Evolutionary conservation across 2,113 vertebrate genomes (phyloP).

Genomic region (Perognathus longimembris): DNA sequence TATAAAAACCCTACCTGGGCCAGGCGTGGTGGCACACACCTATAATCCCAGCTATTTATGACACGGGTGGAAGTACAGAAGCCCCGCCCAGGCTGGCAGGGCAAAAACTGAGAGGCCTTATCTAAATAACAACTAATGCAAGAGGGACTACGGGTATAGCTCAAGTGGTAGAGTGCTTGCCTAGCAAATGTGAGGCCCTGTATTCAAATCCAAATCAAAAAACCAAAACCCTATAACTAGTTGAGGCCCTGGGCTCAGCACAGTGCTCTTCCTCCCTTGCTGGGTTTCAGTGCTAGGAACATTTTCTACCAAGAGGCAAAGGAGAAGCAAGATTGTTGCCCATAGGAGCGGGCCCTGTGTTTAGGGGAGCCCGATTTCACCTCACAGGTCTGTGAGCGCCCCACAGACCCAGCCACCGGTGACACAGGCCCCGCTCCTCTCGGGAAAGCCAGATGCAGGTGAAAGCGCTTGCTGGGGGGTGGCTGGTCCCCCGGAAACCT

Average conservation of each 20-base stretch:
- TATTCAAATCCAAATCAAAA: neutral
- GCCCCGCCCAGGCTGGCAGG: too few relatives aligned
- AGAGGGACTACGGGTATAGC: too few relatives aligned
- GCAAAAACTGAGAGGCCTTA: too few relatives aligned
- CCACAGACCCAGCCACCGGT: neutral
- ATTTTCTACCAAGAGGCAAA: too few relatives aligned
- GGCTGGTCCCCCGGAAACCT: slow-evolving; percentile 47
- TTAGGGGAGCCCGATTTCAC: neutral
- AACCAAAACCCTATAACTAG: neutral
- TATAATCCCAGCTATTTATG: too few relatives aligned
- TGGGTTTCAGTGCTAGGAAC: neutral
- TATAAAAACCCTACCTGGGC: neutral
- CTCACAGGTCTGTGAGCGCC: neutral
- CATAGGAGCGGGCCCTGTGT: too few relatives aligned
- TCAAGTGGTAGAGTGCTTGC: too few relatives aligned
- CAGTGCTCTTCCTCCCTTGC: neutral
- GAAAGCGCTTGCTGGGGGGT: slow-evolving; percentile 55
- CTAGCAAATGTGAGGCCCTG: neutral
- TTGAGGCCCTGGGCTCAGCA: too few relatives aligned
- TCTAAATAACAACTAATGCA: neutral
- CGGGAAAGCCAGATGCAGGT: slow-evolving; percentile 63
- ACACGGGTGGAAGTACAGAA: too few relatives aligned
- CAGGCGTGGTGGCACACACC: too few relatives aligned
- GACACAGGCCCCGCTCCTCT: neutral
- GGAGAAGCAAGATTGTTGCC: too few relatives aligned